Conservation (phyloP, 2,797 vertebrate genomes). For the Paguma larvata region DNA sequence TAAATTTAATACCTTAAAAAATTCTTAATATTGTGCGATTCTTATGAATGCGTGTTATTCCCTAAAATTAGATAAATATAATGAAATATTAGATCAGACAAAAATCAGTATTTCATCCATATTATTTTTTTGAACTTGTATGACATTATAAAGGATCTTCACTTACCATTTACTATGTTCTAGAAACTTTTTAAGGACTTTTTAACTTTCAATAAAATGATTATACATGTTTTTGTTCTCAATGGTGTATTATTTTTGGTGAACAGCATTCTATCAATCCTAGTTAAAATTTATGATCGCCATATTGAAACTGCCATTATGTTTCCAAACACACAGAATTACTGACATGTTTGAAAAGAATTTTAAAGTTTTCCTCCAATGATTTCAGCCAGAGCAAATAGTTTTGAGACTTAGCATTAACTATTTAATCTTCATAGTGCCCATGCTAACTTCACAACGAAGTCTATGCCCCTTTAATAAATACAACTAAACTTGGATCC, state of each 20-base stretch:
- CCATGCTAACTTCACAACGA: background rate
- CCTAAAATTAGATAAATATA: background rate
- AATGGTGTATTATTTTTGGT: background rate
- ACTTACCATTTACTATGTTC: background rate
- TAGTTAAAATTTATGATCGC: background rate
- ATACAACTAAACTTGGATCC: background rate
- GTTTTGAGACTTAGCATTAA: background rate
- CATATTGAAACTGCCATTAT: background rate
- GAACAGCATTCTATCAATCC: background rate
- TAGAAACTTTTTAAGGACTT: background rate
- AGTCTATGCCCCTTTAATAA: background rate
- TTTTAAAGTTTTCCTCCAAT: background rate
- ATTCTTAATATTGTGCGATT: background rate
- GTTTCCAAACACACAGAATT: background rate
- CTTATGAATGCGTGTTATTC: background rate
- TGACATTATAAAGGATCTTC: background rate
- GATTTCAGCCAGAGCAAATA: background rate
- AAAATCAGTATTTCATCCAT: background rate
- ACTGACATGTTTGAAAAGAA: background rate
- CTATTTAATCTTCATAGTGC: background rate
- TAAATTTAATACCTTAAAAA: background rate
- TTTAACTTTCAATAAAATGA: background rate
- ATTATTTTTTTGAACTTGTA: background rate
- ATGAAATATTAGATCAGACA: background rate
- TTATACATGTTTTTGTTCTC: background rate